These are phyloP conservation scores for Acrobasis repandana DNA, from an alignment of 2,888 invertebrate genomes.

Conservation along the genomic window DNA sequence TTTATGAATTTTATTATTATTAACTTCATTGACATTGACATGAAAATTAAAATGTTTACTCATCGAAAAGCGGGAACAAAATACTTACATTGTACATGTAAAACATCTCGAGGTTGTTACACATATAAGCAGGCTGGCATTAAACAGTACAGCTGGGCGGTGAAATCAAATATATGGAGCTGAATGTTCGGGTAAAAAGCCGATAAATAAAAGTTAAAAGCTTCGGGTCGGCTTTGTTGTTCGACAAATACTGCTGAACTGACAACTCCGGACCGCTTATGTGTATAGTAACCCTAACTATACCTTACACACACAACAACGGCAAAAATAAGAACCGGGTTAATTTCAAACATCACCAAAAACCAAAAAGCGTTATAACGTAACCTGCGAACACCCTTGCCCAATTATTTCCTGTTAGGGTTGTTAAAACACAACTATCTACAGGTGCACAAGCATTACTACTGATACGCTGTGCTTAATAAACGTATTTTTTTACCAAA, in stretches of 20 bases:
- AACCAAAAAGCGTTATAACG: conserved; percentile 13
- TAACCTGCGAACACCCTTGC: conserved; percentile 6
- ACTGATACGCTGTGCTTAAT: conserved; percentile 13
- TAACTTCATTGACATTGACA: not conserved
- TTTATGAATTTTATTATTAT: not conserved
- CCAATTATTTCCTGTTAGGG: conserved; percentile 1
- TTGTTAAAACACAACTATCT: conserved; percentile 14
- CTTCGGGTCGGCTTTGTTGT: too few species aligned
- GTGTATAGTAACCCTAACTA: too few species aligned
- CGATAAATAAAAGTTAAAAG: too few species aligned
- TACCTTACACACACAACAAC: conserved; percentile 4
- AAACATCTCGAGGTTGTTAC: too few species aligned
- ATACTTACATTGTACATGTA: not conserved
- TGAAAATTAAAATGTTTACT: not conserved
- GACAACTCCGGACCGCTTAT: too few species aligned
- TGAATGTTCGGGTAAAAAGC: too few species aligned
- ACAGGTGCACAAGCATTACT: conserved; percentile 15
- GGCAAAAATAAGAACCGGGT: conserved; percentile 1
- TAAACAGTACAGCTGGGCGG: too few species aligned
- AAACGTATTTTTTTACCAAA: conserved; percentile 12
- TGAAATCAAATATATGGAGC: too few species aligned
- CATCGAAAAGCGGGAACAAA: not conserved
- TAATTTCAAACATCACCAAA: conserved; percentile 13
- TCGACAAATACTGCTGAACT: too few species aligned
- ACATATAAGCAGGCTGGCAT: too few species aligned